Evolutionary conservation across 2,888 invertebrate species (phyloP).

Genomic region (Julus scandinavius): DNA sequence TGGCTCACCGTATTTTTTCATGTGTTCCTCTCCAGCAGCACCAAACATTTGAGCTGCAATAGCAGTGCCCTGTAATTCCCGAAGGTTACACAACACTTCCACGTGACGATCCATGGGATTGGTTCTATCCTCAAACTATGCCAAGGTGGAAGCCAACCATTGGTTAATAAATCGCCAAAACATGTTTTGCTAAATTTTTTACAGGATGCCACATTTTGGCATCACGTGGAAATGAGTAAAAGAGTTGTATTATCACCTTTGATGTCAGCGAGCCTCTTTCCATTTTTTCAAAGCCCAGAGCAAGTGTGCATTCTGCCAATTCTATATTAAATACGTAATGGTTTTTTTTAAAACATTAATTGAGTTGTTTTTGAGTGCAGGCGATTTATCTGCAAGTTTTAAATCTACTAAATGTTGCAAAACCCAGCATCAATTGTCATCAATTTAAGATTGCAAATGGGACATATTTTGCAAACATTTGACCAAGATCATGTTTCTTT

Average conservation of each 20-base stretch:
- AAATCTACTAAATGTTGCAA: no score
- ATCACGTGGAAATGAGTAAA: conserved; percentile 48
- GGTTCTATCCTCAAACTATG: conserved; percentile 80
- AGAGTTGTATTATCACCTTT: conserved; percentile 69
- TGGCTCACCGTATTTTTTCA: conserved; percentile 84
- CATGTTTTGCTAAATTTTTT: conserved; percentile 2
- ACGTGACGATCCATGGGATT: conserved; percentile 92
- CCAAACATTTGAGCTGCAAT: conserved; percentile 96
- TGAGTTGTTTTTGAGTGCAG: neutral
- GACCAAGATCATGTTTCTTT: no score
- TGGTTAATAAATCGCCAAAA: conserved; percentile 42
- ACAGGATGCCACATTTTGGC: neutral
- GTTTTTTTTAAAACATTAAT: neutral
- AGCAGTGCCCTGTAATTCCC: conserved; percentile 84
- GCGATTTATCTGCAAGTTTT: no score
- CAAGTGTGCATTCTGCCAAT: conserved; percentile 85
- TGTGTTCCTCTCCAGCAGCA: conserved; percentile 95
- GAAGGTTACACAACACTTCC: conserved; percentile 82
- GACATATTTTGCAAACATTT: no score
- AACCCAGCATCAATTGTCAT: no score
- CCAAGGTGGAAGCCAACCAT: conserved; percentile 53
- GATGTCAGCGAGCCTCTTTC: conserved; percentile 85
- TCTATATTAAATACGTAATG: conserved; percentile 5
- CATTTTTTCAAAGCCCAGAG: conserved; percentile 99
- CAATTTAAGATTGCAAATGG: no score